Evolutionary conservation across 2,113 vertebrate genomes (phyloP).

Genomic region (Numida meleagris): DNA sequence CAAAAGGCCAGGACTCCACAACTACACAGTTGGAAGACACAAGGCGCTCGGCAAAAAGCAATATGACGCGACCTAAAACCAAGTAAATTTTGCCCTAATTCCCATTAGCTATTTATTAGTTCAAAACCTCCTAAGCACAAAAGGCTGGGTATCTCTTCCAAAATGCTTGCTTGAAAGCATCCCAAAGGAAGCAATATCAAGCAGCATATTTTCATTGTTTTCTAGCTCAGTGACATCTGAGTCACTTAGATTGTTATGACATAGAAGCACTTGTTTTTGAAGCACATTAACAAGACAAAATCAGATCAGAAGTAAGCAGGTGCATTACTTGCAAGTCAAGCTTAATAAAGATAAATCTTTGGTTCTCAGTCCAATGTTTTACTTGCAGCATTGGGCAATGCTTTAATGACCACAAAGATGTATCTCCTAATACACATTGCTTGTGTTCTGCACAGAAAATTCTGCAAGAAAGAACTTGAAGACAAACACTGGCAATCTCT

Average conservation of each 20-base stretch:
- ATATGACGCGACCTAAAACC: rapidly evolving
- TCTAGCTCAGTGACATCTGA: neutral
- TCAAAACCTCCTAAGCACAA: neutral
- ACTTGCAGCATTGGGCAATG: neutral
- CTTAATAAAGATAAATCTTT: neutral
- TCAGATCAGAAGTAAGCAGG: neutral
- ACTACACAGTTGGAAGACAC: neutral
- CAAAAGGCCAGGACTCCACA: neutral
- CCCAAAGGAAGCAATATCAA: neutral
- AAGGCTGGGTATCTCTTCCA: neutral
- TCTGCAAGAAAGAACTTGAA: neutral
- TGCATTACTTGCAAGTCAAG: neutral
- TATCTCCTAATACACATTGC: neutral
- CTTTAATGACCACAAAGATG: neutral
- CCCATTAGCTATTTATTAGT: neutral
- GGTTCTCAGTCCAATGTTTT: neutral
- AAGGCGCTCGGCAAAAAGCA: neutral
- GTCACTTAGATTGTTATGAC: neutral
- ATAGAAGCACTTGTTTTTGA: neutral
- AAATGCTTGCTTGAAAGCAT: neutral
- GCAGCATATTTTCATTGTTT: neutral
- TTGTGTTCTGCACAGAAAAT: neutral
- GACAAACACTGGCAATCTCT: neutral
- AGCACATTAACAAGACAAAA: neutral
- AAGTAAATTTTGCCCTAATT: neutral